A percentile compares a stretch with the other conserved stretches of the same genome.
Conservation (phyloP, 2,797 vertebrate genomes). For the Megaceryle alcyon region DNA sequence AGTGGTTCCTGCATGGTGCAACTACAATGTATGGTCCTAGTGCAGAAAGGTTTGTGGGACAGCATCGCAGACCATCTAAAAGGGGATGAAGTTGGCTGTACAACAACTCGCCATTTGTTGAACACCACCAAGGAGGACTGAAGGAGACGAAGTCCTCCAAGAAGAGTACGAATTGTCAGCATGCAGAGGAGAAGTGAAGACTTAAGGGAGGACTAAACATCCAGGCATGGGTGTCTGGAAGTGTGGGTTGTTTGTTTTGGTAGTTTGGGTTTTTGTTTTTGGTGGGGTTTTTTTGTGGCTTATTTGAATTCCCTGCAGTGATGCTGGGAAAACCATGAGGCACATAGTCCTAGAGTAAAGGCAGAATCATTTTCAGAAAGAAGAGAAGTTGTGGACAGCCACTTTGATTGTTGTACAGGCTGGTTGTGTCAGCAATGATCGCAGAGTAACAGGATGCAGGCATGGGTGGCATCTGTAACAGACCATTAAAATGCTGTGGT, state of each 20-base stretch:
- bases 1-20: background rate
- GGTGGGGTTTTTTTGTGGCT: background rate
- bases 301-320: background rate
- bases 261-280: background rate
- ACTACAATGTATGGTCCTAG: background rate
- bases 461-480: background rate
- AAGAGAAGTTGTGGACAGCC: background rate
- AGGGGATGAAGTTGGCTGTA: background rate
- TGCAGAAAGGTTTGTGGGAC: background rate
- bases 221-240: background rate
- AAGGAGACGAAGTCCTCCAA: background rate
- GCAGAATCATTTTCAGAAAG: background rate
- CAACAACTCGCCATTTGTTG: background rate
- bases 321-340: background rate
- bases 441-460: background rate
- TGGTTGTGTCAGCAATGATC: background rate
- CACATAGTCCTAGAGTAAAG: background rate
- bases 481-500: background rate
- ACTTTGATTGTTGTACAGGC: background rate
- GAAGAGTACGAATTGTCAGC: background rate
- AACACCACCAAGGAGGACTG: background rate
- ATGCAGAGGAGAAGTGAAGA: background rate
- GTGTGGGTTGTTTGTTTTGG: background rate
- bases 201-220: background rate
- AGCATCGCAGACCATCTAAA: background rate